Evolutionary conservation across 2,797 vertebrate species (phyloP).

Genomic region (Podargus strigoides): DNA sequence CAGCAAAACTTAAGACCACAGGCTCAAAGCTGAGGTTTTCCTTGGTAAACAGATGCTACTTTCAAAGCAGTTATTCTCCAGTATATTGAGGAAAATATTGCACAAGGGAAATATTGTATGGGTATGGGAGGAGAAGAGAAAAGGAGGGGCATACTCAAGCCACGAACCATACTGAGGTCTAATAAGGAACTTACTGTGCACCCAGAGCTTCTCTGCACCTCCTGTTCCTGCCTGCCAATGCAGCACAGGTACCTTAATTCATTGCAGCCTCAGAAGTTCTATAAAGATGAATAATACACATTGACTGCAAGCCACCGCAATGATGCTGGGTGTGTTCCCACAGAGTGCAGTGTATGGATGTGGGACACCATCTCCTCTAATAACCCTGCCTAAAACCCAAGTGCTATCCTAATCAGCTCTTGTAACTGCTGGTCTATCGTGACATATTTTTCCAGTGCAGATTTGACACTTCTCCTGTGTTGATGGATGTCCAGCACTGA

Average conservation of each 20-base stretch:
- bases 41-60: neutral
- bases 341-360: accelerated
- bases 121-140: neutral
- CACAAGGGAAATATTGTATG: neutral
- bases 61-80: neutral
- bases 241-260: neutral
- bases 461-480: neutral
- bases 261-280: neutral
- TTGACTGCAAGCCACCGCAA: neutral
- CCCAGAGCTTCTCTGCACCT: neutral
- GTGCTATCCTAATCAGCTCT: neutral
- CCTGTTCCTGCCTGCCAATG: neutral
- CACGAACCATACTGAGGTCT: neutral
- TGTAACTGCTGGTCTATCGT: neutral
- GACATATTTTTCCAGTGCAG: neutral
- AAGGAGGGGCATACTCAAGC: no score
- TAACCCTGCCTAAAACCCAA: neutral
- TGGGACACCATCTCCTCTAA: neutral
- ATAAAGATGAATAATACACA: no score
- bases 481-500: neutral
- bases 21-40: neutral
- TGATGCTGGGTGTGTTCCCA: accelerated
- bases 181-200: neutral
- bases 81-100: neutral
- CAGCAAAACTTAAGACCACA: neutral